Evolutionary conservation across 1,140 invertebrate genomes (phyloP).

Genomic region (Drosophila jambulina): DNA sequence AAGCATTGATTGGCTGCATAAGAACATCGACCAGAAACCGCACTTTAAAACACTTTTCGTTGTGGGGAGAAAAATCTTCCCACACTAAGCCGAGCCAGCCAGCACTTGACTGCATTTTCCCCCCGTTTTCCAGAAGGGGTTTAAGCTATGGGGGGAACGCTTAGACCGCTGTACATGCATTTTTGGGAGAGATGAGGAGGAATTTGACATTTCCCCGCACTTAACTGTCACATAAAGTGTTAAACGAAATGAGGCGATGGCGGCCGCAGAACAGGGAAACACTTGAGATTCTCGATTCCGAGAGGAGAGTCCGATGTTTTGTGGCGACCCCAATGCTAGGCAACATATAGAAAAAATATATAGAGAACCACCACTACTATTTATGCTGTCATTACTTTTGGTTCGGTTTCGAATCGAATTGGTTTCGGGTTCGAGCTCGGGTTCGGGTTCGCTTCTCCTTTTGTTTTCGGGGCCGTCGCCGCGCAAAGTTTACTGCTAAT

Average conservation of each 20-base stretch:
- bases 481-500: slow-evolving; percentile 82
- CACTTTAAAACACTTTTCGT: slow-evolving; percentile 29
- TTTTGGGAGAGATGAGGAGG: slow-evolving; percentile 55
- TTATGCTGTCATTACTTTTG: slow-evolving; percentile 81
- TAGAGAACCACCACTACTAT: slow-evolving; percentile 35
- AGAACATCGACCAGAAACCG: slow-evolving; percentile 21
- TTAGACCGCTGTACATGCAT: slow-evolving; percentile 51
- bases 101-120: slow-evolving; percentile 60
- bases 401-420: slow-evolving; percentile 66
- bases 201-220: slow-evolving; percentile 79
- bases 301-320: slow-evolving; percentile 45
- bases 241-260: slow-evolving; percentile 78
- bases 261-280: slow-evolving; percentile 64
- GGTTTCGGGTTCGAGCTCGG: slow-evolving; percentile 62
- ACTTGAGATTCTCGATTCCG: slow-evolving; percentile 68
- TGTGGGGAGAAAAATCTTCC: slow-evolving; percentile 62
- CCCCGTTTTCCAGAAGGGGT: background rate
- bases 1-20: slow-evolving; percentile 9
- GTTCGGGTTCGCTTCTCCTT: slow-evolving; percentile 59
- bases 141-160: slow-evolving; percentile 11
- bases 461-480: slow-evolving; percentile 33
- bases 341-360: slow-evolving; percentile 34
- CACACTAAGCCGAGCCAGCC: slow-evolving; percentile 38
- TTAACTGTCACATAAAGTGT: slow-evolving; percentile 82
- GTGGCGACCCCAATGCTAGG: slow-evolving; percentile 62